These are phyloP conservation scores for Drosophila repletoides DNA, from an alignment of 1,140 invertebrate species.

Conservation along the genomic window DNA sequence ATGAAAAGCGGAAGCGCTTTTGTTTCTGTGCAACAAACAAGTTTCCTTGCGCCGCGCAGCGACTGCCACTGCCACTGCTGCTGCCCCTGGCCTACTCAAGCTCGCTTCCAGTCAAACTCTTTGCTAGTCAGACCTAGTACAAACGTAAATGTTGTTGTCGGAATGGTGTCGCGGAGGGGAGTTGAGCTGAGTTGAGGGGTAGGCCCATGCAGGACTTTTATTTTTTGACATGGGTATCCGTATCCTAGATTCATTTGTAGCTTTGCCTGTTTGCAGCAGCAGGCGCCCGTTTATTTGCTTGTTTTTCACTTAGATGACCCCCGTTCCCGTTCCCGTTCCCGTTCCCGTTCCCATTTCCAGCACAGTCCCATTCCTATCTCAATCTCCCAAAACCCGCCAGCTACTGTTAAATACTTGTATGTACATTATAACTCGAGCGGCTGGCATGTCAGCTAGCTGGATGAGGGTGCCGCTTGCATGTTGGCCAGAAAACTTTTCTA, in stretches of 20 bases:
- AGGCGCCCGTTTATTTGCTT: slow-evolving; percentile 50
- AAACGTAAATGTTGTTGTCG: background rate
- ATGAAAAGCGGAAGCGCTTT: slow-evolving; percentile 78
- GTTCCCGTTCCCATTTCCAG: background rate
- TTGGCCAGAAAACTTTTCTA: slow-evolving; percentile 58
- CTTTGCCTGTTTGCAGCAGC: slow-evolving; percentile 39
- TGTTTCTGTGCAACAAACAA: slow-evolving; percentile 79
- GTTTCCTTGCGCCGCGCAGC: slow-evolving; percentile 58
- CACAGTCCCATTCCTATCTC: slow-evolving; percentile 12
- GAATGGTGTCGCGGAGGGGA: background rate
- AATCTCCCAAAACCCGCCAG: slow-evolving; percentile 25
- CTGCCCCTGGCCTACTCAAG: slow-evolving; percentile 25
- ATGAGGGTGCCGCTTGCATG: slow-evolving; percentile 60
- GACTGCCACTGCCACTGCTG: slow-evolving; percentile 27
- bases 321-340: background rate
- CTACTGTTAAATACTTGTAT: slow-evolving; percentile 58
- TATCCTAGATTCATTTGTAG: slow-evolving; percentile 68
- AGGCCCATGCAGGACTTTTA: slow-evolving; percentile 40
- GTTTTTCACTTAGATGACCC: slow-evolving; percentile 40
- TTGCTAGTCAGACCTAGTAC: slow-evolving; percentile 36
- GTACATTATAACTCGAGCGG: slow-evolving; percentile 43
- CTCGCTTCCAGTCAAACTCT: background rate
- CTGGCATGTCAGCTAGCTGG: slow-evolving; percentile 48
- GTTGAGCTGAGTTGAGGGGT: background rate
- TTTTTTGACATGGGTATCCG: slow-evolving; percentile 77